phyloP scores from a whole-genome alignment of 2,888 invertebrate genomes.

The Ethmia dodecea region DNA sequence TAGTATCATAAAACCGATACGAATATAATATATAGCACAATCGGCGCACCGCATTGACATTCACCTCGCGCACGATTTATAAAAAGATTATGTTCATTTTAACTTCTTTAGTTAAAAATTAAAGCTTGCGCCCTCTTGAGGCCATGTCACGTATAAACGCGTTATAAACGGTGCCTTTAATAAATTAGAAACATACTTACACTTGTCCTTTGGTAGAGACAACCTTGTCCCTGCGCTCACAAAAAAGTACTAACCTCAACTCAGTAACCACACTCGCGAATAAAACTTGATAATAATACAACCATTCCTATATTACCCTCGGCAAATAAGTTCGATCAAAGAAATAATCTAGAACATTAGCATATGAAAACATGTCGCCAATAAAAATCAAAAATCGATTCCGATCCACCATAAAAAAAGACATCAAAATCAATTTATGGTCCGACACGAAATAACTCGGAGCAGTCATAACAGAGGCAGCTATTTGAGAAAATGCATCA shows the following conservation, averaged over 20 bases:
- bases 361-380: constrained; percentile 63
- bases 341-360: constrained; percentile 52
- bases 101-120: constrained; percentile 66
- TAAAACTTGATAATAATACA: constrained; percentile 13
- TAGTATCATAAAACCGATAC: constrained; percentile 72
- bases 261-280: constrained; percentile 4
- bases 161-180: constrained; percentile 59
- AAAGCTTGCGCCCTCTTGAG: constrained; percentile 55
- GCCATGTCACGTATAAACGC: constrained; percentile 62
- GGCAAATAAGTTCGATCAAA: constrained; percentile 32
- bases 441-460: constrained; percentile 41
- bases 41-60: constrained; percentile 65
- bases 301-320: constrained; percentile 20
- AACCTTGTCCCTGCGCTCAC: constrained; percentile 25
- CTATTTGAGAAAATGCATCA: constrained; percentile 47
- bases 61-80: constrained; percentile 55
- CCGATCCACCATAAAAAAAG: constrained; percentile 53
- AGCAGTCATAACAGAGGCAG: constrained; percentile 38
- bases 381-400: constrained; percentile 66
- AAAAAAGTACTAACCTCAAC: too few species aligned
- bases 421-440: constrained; percentile 71
- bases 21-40: constrained; percentile 70
- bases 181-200: constrained; percentile 38
- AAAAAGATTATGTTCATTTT: constrained; percentile 69
- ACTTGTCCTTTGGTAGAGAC: constrained; percentile 22